A percentile compares a stretch with the other conserved stretches of the same genome.
Conservation (phyloP, 2,113 vertebrate genomes). For the Bombycilla garrulus region DNA sequence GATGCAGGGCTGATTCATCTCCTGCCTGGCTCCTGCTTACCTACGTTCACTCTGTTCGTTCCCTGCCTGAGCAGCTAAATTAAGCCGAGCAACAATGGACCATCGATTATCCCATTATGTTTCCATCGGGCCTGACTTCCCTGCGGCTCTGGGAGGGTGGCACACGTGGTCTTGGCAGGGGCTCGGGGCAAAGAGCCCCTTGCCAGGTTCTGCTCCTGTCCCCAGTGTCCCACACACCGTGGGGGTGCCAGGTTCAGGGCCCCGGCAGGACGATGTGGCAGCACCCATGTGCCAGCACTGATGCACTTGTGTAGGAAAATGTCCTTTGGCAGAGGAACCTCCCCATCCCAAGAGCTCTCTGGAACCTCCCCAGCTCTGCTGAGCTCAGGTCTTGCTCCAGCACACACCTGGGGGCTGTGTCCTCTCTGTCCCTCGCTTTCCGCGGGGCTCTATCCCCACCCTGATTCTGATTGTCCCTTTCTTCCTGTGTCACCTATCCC, state of each 20-base stretch:
- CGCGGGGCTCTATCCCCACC: neutral
- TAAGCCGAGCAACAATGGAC: conserved; percentile 51
- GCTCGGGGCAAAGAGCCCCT: neutral
- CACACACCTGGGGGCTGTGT: fast-evolving
- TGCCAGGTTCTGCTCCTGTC: neutral
- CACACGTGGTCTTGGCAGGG: neutral
- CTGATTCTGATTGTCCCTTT: neutral
- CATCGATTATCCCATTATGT: conserved; percentile 58
- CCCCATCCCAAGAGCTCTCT: fast-evolving
- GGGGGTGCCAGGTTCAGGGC: fast-evolving
- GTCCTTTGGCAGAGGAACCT: neutral
- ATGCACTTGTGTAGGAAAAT: fast-evolving
- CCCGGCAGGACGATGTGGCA: fast-evolving
- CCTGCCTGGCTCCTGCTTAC: neutral
- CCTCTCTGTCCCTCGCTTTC: neutral
- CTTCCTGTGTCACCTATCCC: neutral
- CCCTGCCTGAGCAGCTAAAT: conserved; percentile 43
- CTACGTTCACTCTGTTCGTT: neutral
- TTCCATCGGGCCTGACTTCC: conserved; percentile 11
- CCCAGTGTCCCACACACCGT: fast-evolving
- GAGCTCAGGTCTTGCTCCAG: neutral
- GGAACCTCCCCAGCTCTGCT: neutral
- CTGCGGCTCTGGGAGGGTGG: neutral
- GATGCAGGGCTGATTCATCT: conserved; percentile 9
- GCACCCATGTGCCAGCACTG: fast-evolving